Evolutionary conservation across 2,888 invertebrate genomes (phyloP), one percentile per base, ranked within the genome.

Genomic region (Lithophane ornitopus): DNA sequence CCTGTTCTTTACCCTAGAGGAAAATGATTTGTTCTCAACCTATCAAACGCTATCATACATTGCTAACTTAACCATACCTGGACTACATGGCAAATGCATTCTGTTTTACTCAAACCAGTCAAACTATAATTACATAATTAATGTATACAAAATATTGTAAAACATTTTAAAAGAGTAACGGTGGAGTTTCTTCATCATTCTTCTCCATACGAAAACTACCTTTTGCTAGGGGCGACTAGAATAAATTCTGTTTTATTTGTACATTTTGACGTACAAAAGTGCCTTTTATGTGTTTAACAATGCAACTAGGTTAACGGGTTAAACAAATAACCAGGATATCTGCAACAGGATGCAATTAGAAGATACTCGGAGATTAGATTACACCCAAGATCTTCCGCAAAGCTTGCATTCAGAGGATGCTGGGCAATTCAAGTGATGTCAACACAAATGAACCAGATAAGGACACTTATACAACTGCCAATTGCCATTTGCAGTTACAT

Each of bases 311-410:
- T 76, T 58, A 87, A 65, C 71, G n/a, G 41, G 70, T 58, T 80
- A 76, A 72, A 75, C 67, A 75, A 81, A 82, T 82, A 79, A 84
- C 65, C 67, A 73, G 72, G 68, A 81, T 78, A 70, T 76, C 59
- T 59, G 63, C 65, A 80, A 63, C 82, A 85, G 87, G 87, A 87
- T 81, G 81, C 76, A 85, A 82, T 87, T 82, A 81, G 78, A 72
- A 85, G 80, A 79, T 81, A 63, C 72, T 34, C 73, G 81, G 77
- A 85, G 87, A 87, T 87, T 84, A 84, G 74, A 83, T 87, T 85
- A 81, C 69, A 73, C 59, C 54, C 68, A 72, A 87, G 76, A 76
- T 83, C 71, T 82, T 74, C 76, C 72, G 76, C 76, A 70, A 52
- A 44, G 74, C 70, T 67, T 74, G 41, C 78, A 74, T 76, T 75